Percentiles rank a stretch among this genome's conserved stretches.
Conservation (phyloP, 2,113 vertebrate species). For the Jaculus jaculus region DNA sequence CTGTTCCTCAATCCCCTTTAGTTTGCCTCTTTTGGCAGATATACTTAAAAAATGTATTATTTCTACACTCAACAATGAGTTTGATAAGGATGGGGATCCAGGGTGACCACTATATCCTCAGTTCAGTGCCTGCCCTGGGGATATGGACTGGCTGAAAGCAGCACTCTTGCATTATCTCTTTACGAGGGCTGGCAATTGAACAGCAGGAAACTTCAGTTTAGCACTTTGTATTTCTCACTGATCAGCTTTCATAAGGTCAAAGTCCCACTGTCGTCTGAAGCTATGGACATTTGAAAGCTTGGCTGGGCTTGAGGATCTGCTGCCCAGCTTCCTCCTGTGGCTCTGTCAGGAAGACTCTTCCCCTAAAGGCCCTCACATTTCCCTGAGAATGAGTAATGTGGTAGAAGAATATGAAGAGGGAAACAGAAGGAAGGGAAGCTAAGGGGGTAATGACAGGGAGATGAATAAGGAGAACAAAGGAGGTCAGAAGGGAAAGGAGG, state of each 20-base stretch:
- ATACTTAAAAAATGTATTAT: not conserved
- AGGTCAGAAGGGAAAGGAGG: no score
- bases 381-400: not conserved
- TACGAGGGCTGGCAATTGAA: not conserved
- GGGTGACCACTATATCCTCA: not conserved
- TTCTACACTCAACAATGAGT: not conserved
- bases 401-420: not conserved
- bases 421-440: no score
- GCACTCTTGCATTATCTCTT: not conserved
- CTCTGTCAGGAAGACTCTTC: not conserved
- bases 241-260: not conserved
- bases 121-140: not conserved
- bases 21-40: rapidly evolving
- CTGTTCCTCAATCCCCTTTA: not conserved
- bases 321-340: not conserved
- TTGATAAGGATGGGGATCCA: not conserved
- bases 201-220: not conserved
- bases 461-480: no score
- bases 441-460: not conserved
- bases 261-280: not conserved
- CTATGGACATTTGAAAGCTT: not conserved
- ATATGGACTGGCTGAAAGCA: not conserved
- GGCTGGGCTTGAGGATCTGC: no score
- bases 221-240: not conserved
- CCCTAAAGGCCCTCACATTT: no score